Conservation (phyloP, 2,113 vertebrate species). For the Paradoxurus hermaphroditus region DNA sequence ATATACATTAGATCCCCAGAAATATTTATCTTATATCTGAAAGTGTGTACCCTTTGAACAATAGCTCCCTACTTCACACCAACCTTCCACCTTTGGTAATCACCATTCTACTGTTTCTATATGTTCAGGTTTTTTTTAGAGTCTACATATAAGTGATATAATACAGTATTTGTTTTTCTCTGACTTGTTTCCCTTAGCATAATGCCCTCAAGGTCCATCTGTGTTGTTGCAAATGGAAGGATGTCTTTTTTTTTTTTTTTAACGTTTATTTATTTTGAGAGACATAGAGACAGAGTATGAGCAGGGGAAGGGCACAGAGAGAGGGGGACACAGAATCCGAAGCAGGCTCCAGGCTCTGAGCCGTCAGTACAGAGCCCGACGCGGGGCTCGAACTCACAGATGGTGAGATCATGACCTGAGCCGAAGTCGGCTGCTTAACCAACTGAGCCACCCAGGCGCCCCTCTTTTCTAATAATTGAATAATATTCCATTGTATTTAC, state of each 20-base stretch:
- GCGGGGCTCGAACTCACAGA: too few relatives aligned
- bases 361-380: too few relatives aligned
- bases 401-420: too few relatives aligned
- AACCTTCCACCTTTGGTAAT: neutral
- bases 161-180: neutral
- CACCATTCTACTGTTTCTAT: neutral
- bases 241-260: too few relatives aligned
- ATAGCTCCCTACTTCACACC: neutral
- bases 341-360: too few relatives aligned
- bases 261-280: too few relatives aligned
- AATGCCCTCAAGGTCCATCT: neutral
- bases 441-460: too few relatives aligned
- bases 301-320: too few relatives aligned
- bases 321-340: too few relatives aligned
- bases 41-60: neutral
- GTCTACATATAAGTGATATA: neutral
- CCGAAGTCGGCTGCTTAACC: too few relatives aligned
- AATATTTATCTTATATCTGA: neutral
- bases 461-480: neutral
- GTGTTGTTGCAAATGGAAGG: neutral
- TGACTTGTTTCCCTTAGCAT: neutral
- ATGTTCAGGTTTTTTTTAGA: neutral
- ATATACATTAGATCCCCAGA: neutral
- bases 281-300: too few relatives aligned
- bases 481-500: neutral